Percentiles rank a stretch among this genome's conserved stretches.
phyloP scores from a whole-genome alignment of 92 coral and sea anemone species.

The Porites evermanni region DNA sequence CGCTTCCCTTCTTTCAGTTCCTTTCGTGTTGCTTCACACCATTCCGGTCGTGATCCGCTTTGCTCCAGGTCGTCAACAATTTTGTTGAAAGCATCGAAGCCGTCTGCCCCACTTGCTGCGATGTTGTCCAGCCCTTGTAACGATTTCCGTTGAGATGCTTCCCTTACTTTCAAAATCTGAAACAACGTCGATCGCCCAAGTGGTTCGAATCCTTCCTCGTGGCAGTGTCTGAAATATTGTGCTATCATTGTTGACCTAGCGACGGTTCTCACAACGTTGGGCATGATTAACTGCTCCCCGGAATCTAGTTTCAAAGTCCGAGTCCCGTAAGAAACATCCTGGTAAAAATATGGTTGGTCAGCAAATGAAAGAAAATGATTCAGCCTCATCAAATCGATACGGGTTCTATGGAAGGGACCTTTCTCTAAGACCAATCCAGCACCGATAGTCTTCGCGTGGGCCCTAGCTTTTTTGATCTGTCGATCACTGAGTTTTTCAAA shows the following conservation, averaged over 20 bases:
- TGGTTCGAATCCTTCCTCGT: slow-evolving; percentile 50
- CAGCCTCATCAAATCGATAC: slow-evolving; percentile 49
- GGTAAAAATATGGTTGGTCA: slow-evolving; percentile 65
- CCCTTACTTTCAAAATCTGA: slow-evolving; percentile 58
- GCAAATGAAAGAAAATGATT: slow-evolving; percentile 61
- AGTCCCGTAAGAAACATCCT: slow-evolving; percentile 71
- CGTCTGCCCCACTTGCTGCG: slow-evolving; percentile 68
- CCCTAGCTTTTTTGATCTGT: slow-evolving; percentile 54
- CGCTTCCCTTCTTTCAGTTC: slow-evolving; percentile 61
- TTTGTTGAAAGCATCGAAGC: slow-evolving; percentile 57
- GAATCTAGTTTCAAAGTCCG: slow-evolving; percentile 56
- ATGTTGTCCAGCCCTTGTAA: slow-evolving; percentile 62
- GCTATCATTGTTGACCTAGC: slow-evolving; percentile 66
- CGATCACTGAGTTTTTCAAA: slow-evolving; percentile 58
- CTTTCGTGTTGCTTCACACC: slow-evolving; percentile 58
- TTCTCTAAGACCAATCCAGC: slow-evolving; percentile 52
- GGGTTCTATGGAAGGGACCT: slow-evolving; percentile 45
- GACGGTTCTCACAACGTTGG: slow-evolving; percentile 72
- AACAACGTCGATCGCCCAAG: slow-evolving; percentile 65
- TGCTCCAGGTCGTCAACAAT: slow-evolving; percentile 63
- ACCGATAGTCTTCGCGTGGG: slow-evolving; percentile 58
- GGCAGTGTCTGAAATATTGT: slow-evolving; percentile 55
- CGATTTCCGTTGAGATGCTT: slow-evolving; percentile 69
- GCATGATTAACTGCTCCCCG: slow-evolving; percentile 69
- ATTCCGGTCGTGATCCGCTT: slow-evolving; percentile 53